phyloP scores from a whole-genome alignment of 53 echinoderm and acorn worm genomes.

The Stichopus horrens region DNA sequence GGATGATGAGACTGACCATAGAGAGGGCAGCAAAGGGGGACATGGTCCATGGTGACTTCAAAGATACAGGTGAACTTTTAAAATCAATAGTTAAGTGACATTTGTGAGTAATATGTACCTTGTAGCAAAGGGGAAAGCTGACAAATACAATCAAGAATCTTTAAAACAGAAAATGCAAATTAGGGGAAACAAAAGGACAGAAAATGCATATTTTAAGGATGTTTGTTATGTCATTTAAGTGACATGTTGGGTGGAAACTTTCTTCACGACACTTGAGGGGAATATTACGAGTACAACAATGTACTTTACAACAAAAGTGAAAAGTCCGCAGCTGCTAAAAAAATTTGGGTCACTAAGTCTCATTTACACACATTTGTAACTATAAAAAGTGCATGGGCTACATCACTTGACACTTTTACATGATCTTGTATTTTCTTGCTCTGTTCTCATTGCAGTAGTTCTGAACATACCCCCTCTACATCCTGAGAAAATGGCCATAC shows the following conservation, averaged over 20 bases:
- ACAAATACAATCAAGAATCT: slow-evolving; percentile 2
- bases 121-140: neutral
- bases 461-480: too few species aligned
- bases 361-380: too few species aligned
- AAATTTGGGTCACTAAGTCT: too few species aligned
- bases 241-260: neutral
- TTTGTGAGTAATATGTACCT: neutral
- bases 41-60: slow-evolving; percentile 4
- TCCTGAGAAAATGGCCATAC: too few species aligned
- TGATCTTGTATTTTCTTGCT: too few species aligned
- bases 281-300: too few species aligned
- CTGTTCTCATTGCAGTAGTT: too few species aligned
- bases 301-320: too few species aligned
- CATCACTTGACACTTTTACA: too few species aligned
- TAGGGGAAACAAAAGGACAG: neutral
- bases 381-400: too few species aligned
- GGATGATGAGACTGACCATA: slow-evolving; percentile 17
- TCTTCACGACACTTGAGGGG: too few species aligned
- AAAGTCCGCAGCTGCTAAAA: too few species aligned
- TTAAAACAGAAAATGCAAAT: neutral
- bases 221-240: neutral
- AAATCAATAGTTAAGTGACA: neutral
- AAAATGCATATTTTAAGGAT: neutral
- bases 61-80: neutral
- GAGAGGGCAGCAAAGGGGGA: slow-evolving; percentile 27